Percentiles rank a stretch among this genome's conserved stretches.
phyloP scores from a whole-genome alignment of 2,113 vertebrate genomes.

The Marmota flaviventris region DNA sequence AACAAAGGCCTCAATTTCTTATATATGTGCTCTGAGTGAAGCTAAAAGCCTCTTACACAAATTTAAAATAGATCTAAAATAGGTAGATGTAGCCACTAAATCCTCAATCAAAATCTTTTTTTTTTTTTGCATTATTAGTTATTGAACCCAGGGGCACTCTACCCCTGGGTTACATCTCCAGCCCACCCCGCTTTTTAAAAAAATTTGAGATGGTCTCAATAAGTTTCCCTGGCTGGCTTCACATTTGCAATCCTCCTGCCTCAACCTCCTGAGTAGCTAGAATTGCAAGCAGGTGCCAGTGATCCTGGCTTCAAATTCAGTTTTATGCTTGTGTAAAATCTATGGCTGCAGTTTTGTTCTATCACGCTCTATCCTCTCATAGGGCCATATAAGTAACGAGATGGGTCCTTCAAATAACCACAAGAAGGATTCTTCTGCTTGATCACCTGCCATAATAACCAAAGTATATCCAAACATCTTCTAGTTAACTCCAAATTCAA shows the following conservation, averaged over 20 bases:
- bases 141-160: neutral
- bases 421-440: neutral
- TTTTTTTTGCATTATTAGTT: neutral
- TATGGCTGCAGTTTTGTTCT: neutral
- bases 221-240: neutral
- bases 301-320: neutral
- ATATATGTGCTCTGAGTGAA: neutral
- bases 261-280: neutral
- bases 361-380: neutral
- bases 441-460: neutral
- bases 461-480: neutral
- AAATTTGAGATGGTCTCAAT: neutral
- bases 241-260: neutral
- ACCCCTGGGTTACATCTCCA: neutral
- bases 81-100: neutral
- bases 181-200: too few relatives aligned
- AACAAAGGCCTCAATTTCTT: neutral
- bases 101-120: neutral
- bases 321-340: neutral
- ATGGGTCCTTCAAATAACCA: neutral
- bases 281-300: neutral
- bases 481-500: neutral
- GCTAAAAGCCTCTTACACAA: neutral
- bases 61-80: neutral
- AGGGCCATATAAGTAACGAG: neutral